A percentile compares a stretch with the other conserved stretches of the same genome.
These are phyloP conservation scores for Lophotis ruficrista DNA, from an alignment of 2,113 vertebrate genomes.

Conservation along the genomic window DNA sequence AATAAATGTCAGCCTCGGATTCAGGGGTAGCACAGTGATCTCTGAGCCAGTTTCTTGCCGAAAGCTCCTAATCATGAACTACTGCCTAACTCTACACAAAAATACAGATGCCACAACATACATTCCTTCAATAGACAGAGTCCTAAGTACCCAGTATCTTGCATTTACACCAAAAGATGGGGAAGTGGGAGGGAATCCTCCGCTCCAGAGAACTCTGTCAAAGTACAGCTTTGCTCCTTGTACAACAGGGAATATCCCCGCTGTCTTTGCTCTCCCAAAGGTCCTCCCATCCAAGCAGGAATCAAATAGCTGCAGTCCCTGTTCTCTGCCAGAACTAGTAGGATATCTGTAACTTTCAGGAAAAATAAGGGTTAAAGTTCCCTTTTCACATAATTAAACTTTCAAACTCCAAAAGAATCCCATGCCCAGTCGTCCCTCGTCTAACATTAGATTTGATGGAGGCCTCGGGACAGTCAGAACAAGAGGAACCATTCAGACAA, in stretches of 20 bases:
- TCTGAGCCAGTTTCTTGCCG: neutral
- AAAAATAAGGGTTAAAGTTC: neutral
- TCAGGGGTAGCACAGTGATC: neutral
- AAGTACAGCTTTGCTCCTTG: neutral
- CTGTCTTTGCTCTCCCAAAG: neutral
- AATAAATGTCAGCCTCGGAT: neutral
- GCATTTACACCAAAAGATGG: neutral
- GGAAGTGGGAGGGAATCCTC: neutral
- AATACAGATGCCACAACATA: neutral
- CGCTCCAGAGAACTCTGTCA: neutral
- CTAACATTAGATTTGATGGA: neutral
- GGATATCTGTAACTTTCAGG: neutral
- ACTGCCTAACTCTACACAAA: neutral
- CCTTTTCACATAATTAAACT: neutral
- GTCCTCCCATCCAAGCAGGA: neutral
- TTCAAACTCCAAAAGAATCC: neutral
- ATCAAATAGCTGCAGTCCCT: neutral
- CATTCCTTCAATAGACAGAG: neutral
- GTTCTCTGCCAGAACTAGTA: neutral
- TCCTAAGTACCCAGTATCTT: neutral
- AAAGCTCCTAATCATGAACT: neutral
- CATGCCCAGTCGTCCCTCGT: neutral
- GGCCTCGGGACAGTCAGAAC: rapidly evolving
- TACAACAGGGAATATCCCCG: neutral
- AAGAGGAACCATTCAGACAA: neutral